Evolutionary conservation across 2,888 invertebrate genomes (phyloP), one percentile per base, ranked within the genome.

Genomic region (Torymus texanus): DNA sequence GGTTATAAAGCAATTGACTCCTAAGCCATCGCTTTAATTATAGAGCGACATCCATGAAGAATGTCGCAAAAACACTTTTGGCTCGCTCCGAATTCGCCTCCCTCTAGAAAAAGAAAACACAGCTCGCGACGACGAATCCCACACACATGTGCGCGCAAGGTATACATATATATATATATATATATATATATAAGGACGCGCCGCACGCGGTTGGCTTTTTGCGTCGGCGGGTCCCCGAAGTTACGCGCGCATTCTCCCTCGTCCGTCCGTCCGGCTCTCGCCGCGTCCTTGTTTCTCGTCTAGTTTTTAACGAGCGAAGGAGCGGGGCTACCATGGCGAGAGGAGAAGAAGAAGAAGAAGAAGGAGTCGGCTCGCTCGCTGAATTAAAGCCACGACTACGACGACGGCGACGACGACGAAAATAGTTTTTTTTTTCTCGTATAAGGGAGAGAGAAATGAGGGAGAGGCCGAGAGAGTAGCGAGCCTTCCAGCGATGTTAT

Each of bases 241-340:
- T 53, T 12, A 59, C 16, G 59, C 70, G 59, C 16, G 59, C 70
- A 70, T 70, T 41, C 58, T 41, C 58, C 14, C 67, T 3, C 41
- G 58, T 12, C 50, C 24, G 41, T 41, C 41, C 41, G 41, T 41
- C 67, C 14, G 29, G 24, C 18, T 50, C 56, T 75, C 21, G 55
- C n/a, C 18, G 65, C 53, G 53, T 67, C 67, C 65, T 65, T 75
- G 72, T 65, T 74, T 55, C 73, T 63, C 71, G 56, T 73, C 75
- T 79, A 79, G 74, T 65, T 75, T 79, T 74, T 79, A 79, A 79
- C 79, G 68, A 79, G 74, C 29, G 14, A 8, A 41, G 41, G 51
- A 51, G 59, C 53, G 21, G n/a, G 59, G 12, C 29, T 14, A n/a
- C n/a, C 16, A 8, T 58, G 41, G 8, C 41, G 10, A 16, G n/a